These are phyloP conservation scores for Dasyornis broadbenti DNA, from an alignment of 2,113 vertebrate genomes.

Conservation along the genomic window DNA sequence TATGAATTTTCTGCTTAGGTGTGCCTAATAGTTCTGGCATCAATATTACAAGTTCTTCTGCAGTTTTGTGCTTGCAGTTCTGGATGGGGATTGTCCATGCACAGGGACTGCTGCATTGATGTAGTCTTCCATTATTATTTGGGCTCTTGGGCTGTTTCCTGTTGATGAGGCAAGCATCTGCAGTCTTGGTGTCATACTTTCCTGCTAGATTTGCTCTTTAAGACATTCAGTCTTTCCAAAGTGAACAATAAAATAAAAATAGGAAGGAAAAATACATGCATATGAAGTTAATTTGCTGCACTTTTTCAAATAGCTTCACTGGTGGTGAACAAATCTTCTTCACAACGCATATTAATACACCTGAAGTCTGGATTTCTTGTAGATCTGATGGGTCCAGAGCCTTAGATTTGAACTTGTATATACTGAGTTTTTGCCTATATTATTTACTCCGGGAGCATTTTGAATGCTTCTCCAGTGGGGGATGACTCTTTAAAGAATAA, in stretches of 20 bases:
- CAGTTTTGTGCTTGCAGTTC: not conserved
- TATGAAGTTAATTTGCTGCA: not conserved
- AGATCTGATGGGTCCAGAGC: not conserved
- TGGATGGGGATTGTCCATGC: not conserved
- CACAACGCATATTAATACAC: not conserved
- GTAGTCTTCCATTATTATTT: not conserved
- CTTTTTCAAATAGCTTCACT: not conserved
- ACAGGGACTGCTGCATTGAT: rapidly evolving
- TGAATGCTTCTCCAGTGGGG: rapidly evolving
- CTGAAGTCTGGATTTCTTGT: not conserved
- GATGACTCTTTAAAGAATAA: not conserved
- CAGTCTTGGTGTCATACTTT: not conserved
- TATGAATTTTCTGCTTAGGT: not conserved
- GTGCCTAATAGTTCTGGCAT: not conserved
- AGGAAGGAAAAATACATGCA: not conserved
- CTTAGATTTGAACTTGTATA: not conserved
- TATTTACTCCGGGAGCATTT: not conserved
- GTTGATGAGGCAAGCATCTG: not conserved
- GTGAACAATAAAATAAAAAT: not conserved
- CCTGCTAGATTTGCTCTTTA: not conserved
- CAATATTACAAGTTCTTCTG: not conserved
- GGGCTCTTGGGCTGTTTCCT: not conserved
- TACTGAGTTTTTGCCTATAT: not conserved
- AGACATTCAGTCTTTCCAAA: not conserved
- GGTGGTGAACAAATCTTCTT: not conserved